A percentile compares a stretch with the other conserved stretches of the same genome.
These are phyloP conservation scores for Masnerella sp. DNA, from an alignment of 2,888 invertebrate genomes.

Conservation along the genomic window DNA sequence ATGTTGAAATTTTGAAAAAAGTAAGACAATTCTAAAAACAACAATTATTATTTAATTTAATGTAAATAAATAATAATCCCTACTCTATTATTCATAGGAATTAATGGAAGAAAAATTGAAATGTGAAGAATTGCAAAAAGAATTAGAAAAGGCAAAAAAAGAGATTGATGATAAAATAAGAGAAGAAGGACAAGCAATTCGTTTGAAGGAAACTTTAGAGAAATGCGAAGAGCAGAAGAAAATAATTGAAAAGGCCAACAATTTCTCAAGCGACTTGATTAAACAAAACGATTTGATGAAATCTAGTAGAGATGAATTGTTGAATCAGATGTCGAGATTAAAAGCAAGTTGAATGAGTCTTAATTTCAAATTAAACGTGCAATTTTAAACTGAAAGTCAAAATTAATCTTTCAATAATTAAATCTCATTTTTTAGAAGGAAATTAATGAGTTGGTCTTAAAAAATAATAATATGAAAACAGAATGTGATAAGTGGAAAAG, in stretches of 20 bases:
- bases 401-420: slow-evolving; percentile 15
- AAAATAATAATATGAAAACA: slow-evolving; percentile 59
- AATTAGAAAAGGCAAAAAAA: slow-evolving; percentile 10
- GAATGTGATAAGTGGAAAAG: slow-evolving; percentile 64
- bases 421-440: slow-evolving; percentile 54
- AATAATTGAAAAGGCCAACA: slow-evolving; percentile 43
- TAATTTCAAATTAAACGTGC: slow-evolving; percentile 14
- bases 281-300: slow-evolving; percentile 63
- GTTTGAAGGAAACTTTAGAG: slow-evolving; percentile 11
- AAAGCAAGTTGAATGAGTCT: slow-evolving; percentile 59
- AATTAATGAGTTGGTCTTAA: slow-evolving; percentile 51
- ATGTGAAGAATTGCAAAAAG: slow-evolving; percentile 28
- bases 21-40: background rate
- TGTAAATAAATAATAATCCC: no score
- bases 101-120: slow-evolving; percentile 10
- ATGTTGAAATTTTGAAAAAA: background rate
- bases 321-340: slow-evolving; percentile 56
- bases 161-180: slow-evolving; percentile 10
- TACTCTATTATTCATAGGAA: no score
- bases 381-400: slow-evolving; percentile 9
- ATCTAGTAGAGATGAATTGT: slow-evolving; percentile 61
- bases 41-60: no score
- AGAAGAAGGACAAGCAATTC: background rate
- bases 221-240: slow-evolving; percentile 61
- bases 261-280: slow-evolving; percentile 63